phyloP scores from a whole-genome alignment of 2,797 vertebrate species.

The Monodelphis domestica region DNA sequence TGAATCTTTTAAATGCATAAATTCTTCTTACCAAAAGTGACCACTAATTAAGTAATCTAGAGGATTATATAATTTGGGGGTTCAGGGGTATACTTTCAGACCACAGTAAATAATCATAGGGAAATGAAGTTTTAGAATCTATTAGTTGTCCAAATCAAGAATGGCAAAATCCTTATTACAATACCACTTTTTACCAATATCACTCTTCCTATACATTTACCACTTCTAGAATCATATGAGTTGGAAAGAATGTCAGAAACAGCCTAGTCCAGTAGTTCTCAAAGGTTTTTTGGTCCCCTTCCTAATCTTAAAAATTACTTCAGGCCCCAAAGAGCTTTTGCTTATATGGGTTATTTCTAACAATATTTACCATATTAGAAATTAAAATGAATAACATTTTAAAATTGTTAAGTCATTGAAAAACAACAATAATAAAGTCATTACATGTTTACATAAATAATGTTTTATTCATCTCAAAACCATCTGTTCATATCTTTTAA shows the following conservation, averaged over 20 bases:
- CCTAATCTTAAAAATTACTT: neutral
- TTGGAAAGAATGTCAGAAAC: neutral
- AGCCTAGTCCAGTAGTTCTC: neutral
- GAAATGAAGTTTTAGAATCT: slow-evolving; percentile 19
- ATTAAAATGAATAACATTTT: neutral
- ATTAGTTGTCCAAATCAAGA: neutral
- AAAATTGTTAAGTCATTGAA: neutral
- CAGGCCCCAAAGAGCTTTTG: neutral
- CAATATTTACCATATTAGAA: neutral
- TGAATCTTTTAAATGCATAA: neutral
- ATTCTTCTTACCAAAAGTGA: neutral
- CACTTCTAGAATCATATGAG: neutral
- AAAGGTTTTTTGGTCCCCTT: neutral
- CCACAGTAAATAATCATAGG: neutral
- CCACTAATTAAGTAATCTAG: neutral
- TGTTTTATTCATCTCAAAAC: no score
- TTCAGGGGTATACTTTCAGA: neutral
- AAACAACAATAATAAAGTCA: neutral
- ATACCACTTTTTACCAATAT: neutral
- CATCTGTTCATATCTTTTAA: no score
- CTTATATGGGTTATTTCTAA: neutral
- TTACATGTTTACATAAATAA: neutral
- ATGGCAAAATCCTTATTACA: neutral
- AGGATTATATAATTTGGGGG: neutral
- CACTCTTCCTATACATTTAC: neutral